Evolutionary conservation across 2,888 invertebrate species (phyloP), one percentile per base, ranked within the genome.

Genomic region (Aphidius colemani): DNA sequence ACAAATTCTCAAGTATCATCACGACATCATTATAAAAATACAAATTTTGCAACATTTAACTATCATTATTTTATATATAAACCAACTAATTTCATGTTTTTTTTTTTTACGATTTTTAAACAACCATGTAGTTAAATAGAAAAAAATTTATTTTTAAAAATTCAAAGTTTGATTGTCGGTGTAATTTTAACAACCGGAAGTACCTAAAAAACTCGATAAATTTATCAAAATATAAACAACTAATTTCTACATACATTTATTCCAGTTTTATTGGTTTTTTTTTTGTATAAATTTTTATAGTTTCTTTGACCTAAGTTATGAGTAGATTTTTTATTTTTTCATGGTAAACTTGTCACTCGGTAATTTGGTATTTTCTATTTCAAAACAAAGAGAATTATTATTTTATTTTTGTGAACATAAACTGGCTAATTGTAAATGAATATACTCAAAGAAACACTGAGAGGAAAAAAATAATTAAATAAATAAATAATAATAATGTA

Each of bases 291-390:
- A 39, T 57, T 57, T 11, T 57, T 4, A 39, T 39, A 46, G 46
- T 57, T 46, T 30, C 30, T 30, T 30, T 30, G 30, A 30, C 30
- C 30, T 5, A 7, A 40, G 8, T 53, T 30, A n/a, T 18, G 13
- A 18, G 13, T 18, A 8, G 53, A n/a, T 53, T 3, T 53, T 53
- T 18, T 5, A 7, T 30, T 46, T 18, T 7, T 18, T 13, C 7
- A 13, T 30, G 7, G 9, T n/a, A 57, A 75, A 77, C 73, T 73
- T 68, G 75, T 74, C 73, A 70, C 67, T 70, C 73, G 69, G 67
- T 74, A 76, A 65, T 70, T 58, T 71, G 64, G 71, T 74, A 74
- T 76, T 76, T 74, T 75, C 73, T 75, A 74, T 77, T 76, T 77
- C 74, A 72, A 75, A 76, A 77, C 69, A 50, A 48, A 53, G 50